Conservation (phyloP, 2,888 invertebrate species). For the Pachydiplax longipennis region DNA sequence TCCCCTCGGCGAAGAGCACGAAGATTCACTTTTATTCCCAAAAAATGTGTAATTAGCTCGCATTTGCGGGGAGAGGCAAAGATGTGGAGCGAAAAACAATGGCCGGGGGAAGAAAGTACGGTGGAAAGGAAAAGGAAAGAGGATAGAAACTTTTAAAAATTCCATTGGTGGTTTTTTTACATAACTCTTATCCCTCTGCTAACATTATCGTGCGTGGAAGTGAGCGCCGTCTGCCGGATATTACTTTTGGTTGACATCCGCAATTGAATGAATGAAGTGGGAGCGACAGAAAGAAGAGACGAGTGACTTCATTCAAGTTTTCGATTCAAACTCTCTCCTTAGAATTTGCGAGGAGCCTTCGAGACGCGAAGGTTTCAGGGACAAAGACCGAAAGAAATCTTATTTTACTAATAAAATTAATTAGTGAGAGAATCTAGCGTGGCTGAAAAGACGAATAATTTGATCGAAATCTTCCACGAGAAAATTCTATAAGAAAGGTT, state of each 20-base stretch:
- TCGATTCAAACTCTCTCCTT: too few species aligned
- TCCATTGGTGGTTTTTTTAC: neutral
- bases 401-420: too few species aligned
- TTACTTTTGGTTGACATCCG: constrained; percentile 26
- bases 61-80: constrained; percentile 51
- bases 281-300: too few species aligned
- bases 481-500: too few species aligned
- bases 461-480: too few species aligned
- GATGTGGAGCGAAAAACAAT: constrained; percentile 48
- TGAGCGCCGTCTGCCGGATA: neutral
- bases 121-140: constrained; percentile 1
- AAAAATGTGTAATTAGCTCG: constrained; percentile 54
- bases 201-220: neutral
- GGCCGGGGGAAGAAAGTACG: constrained; percentile 32
- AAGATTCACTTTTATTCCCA: neutral
- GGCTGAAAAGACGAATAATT: too few species aligned
- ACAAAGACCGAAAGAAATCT: too few species aligned
- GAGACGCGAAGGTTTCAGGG: too few species aligned
- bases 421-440: too few species aligned
- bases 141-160: neutral
- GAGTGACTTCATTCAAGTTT: too few species aligned
- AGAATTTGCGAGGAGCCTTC: too few species aligned
- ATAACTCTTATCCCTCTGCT: neutral
- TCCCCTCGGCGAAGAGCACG: too few species aligned
- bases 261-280: neutral